Percentiles rank a stretch among this genome's conserved stretches.
These are phyloP conservation scores for Pocillopora verrucosa DNA, from an alignment of 64 coral and sea anemone species.

Conservation along the genomic window DNA sequence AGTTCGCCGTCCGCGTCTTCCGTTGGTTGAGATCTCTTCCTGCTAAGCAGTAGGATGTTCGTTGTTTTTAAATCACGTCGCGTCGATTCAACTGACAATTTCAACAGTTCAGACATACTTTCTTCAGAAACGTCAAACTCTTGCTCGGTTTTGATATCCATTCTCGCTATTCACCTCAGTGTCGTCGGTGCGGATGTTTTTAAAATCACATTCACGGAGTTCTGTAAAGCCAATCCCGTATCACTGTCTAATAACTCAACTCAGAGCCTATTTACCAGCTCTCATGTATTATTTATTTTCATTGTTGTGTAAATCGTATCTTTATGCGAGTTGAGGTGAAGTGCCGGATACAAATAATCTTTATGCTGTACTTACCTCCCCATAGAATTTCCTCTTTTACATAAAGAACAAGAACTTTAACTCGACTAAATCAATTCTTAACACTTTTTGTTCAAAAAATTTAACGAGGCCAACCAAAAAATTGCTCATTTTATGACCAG, in stretches of 20 bases:
- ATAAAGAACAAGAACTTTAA: background rate
- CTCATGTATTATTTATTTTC: conserved; percentile 83
- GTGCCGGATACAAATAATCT: conserved; percentile 55
- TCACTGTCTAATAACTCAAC: conserved; percentile 19
- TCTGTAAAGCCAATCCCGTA: conserved; percentile 4
- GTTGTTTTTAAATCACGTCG: background rate
- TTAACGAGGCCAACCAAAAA: background rate
- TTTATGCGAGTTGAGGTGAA: conserved; percentile 55
- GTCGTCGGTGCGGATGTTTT: background rate
- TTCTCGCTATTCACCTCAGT: background rate
- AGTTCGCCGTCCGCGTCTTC: conserved; percentile 12
- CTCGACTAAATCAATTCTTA: background rate
- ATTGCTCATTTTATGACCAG: conserved; percentile 42
- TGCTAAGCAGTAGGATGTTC: conserved; percentile 18
- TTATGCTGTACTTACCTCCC: background rate
- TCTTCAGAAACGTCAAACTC: background rate
- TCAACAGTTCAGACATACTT: background rate
- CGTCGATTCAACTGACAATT: background rate
- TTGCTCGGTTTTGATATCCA: background rate
- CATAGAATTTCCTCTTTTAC: background rate
- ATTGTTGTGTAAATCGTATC: conserved; percentile 90
- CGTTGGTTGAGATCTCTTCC: conserved; percentile 55
- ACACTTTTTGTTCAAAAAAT: background rate
- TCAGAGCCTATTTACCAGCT: conserved; percentile 65
- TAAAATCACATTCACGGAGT: background rate